Base-by-base conservation (phyloP, 2,888 invertebrate species). In the Lymantria monacha region DNA sequence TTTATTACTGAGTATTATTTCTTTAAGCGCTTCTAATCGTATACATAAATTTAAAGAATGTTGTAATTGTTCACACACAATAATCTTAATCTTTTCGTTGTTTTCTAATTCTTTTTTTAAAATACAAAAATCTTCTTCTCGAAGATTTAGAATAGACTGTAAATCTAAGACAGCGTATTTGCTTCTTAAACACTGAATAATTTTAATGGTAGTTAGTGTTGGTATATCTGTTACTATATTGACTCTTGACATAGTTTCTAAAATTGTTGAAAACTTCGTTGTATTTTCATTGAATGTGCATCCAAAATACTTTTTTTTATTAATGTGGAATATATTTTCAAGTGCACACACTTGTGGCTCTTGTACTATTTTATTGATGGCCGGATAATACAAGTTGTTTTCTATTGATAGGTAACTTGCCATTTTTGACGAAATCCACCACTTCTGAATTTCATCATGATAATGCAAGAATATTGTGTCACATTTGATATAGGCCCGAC, bases 401-500 rank as follows among this genome's bases (percentile, higher is more conserved):
- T 30, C 9, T 38, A 43, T 48, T 11, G 54, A 55, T 0, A 63
- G 44, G 30, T 60, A 63, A 7, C 33, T n/a, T n/a, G 36, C 57
- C 3, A n/a, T 10, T 42, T 48, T 51, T 8, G 60, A 44, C 0
- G n/a, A 3, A 58, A 63, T 52, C 63, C 63, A 64, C 41, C 55
- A 44, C 14, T 47, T 58, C 33, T 58, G 61, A 22, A 63, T 57
- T 43, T 50, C 49, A 14, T 60, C 30, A 12, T 63, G 62, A 36
- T 57, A 63, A 38, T 53, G 49, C n/a, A 55, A 38, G 11, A 46
- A 63, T 14, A 63, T 13, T 13, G 14, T 37, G n/a, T 37, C 37
- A 37, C 3, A 37, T 37, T 7, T 10, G 9, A 37, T 3, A 9
- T 9, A 3, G 11, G 8, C n/a, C 3, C 10, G 37, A 9, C 8